These are phyloP conservation scores for Cotesia vestalis DNA, from an alignment of 1,140 invertebrate genomes.

Conservation along the genomic window DNA sequence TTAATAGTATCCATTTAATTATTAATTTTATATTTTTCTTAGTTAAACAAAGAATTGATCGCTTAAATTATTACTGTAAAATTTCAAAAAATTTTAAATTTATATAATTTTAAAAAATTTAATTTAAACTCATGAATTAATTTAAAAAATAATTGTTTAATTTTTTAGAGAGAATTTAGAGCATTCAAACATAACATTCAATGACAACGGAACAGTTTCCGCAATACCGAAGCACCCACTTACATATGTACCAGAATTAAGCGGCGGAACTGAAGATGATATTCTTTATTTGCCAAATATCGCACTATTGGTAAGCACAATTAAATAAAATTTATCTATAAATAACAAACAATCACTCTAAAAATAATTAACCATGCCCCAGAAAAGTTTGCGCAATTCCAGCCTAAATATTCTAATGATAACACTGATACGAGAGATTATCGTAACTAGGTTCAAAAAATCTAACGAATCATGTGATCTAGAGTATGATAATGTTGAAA, in stretches of 20 bases:
- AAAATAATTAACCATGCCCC: slow-evolving; percentile 1
- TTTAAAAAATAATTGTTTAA: slow-evolving; percentile 25
- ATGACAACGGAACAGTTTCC: slow-evolving; percentile 78
- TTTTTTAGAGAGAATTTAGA: slow-evolving; percentile 73
- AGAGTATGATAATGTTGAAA: too few relatives aligned
- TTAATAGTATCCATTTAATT: too few relatives aligned
- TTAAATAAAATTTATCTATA: not conserved
- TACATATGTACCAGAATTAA: slow-evolving; percentile 75
- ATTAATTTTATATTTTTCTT: too few relatives aligned
- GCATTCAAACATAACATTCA: slow-evolving; percentile 76
- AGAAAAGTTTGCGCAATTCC: not conserved
- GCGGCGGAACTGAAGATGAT: slow-evolving; percentile 78
- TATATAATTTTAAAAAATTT: too few relatives aligned
- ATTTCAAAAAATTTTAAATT: too few relatives aligned
- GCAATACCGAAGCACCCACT: slow-evolving; percentile 76
- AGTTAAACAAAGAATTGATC: too few relatives aligned
- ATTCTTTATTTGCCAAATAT: slow-evolving; percentile 85
- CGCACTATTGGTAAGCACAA: slow-evolving; percentile 81
- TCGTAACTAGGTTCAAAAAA: too few relatives aligned
- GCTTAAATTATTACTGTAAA: too few relatives aligned
- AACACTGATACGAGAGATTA: too few relatives aligned
- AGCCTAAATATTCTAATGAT: too few relatives aligned
- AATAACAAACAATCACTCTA: too few relatives aligned
- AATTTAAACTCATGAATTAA: not conserved
- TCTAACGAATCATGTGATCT: too few relatives aligned